These are phyloP conservation scores for Aspidiotus destructor DNA, from an alignment of 2,888 invertebrate species.

Conservation along the genomic window DNA sequence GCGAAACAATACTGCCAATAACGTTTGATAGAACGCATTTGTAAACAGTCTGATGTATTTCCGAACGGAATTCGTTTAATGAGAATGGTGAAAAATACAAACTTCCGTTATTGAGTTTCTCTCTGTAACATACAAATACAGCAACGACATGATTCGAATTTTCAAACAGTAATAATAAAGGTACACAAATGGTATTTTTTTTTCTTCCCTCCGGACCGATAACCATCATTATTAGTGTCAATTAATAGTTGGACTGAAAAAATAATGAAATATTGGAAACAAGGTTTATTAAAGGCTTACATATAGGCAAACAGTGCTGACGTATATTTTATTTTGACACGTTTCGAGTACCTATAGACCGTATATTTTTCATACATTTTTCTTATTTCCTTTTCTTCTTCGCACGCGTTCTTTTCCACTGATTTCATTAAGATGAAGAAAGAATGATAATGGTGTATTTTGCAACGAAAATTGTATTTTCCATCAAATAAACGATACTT, in stretches of 20 bases:
- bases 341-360: too few relatives aligned
- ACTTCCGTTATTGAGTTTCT: conserved; percentile 42
- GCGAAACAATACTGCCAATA: conserved; percentile 44
- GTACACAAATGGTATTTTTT: not conserved
- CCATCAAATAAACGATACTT: not conserved
- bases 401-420: not conserved
- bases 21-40: conserved; percentile 45
- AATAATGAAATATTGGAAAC: too few relatives aligned
- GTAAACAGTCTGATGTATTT: conserved; percentile 44
- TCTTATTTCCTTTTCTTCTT: not conserved
- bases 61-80: conserved; percentile 41
- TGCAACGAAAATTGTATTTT: not conserved
- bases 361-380: not conserved
- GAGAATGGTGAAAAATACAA: conserved; percentile 45
- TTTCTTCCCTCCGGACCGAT: not conserved
- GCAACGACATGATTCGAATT: conserved; percentile 17
- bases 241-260: too few relatives aligned
- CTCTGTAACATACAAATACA: conserved; percentile 37
- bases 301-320: too few relatives aligned
- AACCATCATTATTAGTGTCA: not conserved
- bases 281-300: too few relatives aligned
- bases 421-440: not conserved
- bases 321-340: too few relatives aligned
- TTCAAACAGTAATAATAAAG: conserved; percentile 11
- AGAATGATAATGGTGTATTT: not conserved